Evolutionary conservation across 2,888 invertebrate species (phyloP), one percentile per base, ranked within the genome.

Genomic region (Siphonodentalium dalli): DNA sequence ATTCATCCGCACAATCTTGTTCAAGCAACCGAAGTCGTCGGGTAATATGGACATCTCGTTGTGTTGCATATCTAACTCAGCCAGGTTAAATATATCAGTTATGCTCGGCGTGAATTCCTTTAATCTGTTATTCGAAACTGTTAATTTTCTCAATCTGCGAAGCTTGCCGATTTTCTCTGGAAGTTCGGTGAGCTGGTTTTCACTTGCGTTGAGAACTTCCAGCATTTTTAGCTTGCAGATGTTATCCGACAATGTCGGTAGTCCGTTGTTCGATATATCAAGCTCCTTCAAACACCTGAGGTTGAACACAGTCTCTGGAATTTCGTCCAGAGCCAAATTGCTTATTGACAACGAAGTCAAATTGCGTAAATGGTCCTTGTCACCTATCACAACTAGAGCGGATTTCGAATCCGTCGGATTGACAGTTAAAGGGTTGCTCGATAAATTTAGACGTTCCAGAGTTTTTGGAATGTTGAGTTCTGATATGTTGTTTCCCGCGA

Each of bases 21-120:
- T 71, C 39, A 80, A 61, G 18, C 72, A 66, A 18, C 76, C 77
- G 43, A 80, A 77, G 59, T 78, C 66, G 6, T 77, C 72, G 1
- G 80, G 79, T n/a, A 80, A 63, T 4, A 71, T 54, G 29, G 54
- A 59, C 57, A 80, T 60, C 41, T 67, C 64, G 66, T 79, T 79
- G 49, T 68, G 46, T 0, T 73, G 72, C 59, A 78, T 41, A 46
- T 79, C 69, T 24, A 80, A 63, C 1, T 62, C 54, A 49, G 75
- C 65, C 18, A 80, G 62, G 5, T 68, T 68, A 9, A 65, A 50
- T 20, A 78, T 68, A 26, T 68, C 69, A 2, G 73, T 63, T 8
- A 79, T 41, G 18, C 59, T 65, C 0, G 66, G 61, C 3, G 68
- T 41, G 44, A 80, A 76, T 35, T 69, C 69, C 6, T 58, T 58